Base-by-base conservation (phyloP, 2,888 invertebrate species). In the Heteromyza rotundicornis region DNA sequence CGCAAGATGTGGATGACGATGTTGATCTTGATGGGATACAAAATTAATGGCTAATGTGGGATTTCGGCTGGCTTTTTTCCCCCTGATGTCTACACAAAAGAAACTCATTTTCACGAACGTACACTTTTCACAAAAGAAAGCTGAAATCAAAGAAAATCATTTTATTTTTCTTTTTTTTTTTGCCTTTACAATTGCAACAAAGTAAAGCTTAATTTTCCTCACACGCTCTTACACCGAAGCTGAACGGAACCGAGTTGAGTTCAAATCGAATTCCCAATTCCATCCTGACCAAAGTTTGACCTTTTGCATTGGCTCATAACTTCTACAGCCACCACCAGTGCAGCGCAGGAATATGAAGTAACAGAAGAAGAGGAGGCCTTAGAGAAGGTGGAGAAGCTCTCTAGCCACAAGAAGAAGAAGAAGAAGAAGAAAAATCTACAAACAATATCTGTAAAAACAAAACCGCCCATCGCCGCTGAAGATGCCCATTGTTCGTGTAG, bases 371-470 rank as follows among this genome's bases (percentile, higher is more conserved):
- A 5, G 12, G 12, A 5, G 12, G 5, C 12, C 32, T 8, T 32
- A 12, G 14, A 40, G 3, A 40, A 40, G 27, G 27, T 27, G 27
- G 40, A n/a, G n/a, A 40, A 40, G n/a, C 40, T 8, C n/a, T n/a
- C n/a, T n/a, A n/a, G n/a, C n/a, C n/a, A n/a, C n/a, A n/a, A n/a
- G n/a, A n/a, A n/a, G n/a, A n/a, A n/a, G n/a, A n/a, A n/a, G n/a
- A n/a, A n/a, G n/a, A n/a, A n/a, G n/a, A n/a, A 19, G 40, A 47
- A 24, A 44, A 27, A 36, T 23, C 63, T 59, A 47, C 53, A 74
- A 76, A 79, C 77, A 78, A 79, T 78, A 79, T 78, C 79, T 79
- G 79, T 77, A 79, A 77, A 77, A 79, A 78, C 73, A 77, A 79
- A 78, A 75, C 77, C 78, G 78, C 78, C 78, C 78, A 78, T 77